Percentiles rank a stretch among this genome's conserved stretches.
These are phyloP conservation scores for Propithecus coquereli DNA, from an alignment of 2,113 vertebrate genomes.

Conservation along the genomic window DNA sequence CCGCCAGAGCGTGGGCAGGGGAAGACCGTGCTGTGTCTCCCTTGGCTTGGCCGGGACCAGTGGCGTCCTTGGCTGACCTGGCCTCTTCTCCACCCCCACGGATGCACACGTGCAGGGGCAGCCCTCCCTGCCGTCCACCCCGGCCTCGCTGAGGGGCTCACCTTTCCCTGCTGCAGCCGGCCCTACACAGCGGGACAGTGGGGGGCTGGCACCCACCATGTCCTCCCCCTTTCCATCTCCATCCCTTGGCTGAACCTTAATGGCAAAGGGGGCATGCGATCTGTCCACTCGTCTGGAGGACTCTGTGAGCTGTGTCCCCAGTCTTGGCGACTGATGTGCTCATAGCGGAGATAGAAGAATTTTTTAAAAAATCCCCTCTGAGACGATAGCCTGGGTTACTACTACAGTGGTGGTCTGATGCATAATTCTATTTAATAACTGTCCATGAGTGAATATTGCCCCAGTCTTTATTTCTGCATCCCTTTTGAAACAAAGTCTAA, in stretches of 20 bases:
- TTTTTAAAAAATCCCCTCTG: background rate
- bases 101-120: no score
- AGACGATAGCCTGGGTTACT: background rate
- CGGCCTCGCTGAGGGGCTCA: background rate
- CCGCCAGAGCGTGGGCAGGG: background rate
- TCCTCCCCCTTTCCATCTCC: background rate
- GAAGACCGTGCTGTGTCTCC: background rate
- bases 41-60: background rate
- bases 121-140: background rate
- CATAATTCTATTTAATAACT: background rate
- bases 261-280: background rate
- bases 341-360: background rate
- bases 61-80: background rate
- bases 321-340: background rate
- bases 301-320: background rate
- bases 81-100: background rate
- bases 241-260: background rate
- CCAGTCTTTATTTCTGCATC: background rate
- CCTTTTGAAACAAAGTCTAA: constrained; percentile 36
- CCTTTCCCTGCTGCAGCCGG: background rate
- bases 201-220: background rate
- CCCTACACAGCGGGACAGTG: rapidly evolving
- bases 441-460: background rate
- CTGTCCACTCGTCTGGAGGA: background rate
- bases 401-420: background rate